Conservation (phyloP, 2,113 vertebrate species). For the Pitta sordida region DNA sequence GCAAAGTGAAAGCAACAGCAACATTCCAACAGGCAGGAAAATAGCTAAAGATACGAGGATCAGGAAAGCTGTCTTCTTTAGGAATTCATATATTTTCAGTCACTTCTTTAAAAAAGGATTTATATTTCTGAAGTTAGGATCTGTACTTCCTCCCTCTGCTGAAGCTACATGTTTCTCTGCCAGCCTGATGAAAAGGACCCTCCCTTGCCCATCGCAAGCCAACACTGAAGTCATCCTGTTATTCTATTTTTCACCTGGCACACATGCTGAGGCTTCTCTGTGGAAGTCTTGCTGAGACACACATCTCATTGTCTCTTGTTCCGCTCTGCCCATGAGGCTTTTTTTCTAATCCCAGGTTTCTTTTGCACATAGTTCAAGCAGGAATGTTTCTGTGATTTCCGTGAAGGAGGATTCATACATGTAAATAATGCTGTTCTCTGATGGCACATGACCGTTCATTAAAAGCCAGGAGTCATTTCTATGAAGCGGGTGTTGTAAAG, state of each 20-base stretch:
- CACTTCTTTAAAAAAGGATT: slow-evolving; percentile 6
- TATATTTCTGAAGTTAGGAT: slow-evolving; percentile 12
- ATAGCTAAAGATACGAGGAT: not conserved
- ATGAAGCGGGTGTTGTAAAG: not conserved
- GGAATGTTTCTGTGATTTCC: not conserved
- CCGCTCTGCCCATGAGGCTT: not conserved
- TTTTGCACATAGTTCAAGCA: not conserved
- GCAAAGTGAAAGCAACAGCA: not conserved
- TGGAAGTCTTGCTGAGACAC: slow-evolving; percentile 25
- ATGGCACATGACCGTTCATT: fast-evolving
- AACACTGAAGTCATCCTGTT: not conserved
- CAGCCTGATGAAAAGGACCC: slow-evolving; percentile 19
- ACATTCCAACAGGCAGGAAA: not conserved
- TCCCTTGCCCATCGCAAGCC: not conserved
- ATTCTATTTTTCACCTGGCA: slow-evolving; percentile 20
- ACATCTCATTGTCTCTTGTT: not conserved
- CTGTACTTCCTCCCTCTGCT: not conserved
- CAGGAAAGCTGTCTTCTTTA: not conserved
- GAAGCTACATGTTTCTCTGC: not conserved
- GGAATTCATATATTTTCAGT: not conserved
- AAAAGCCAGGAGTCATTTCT: not conserved
- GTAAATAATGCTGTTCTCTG: not conserved
- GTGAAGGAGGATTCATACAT: not conserved
- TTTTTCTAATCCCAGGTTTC: not conserved
- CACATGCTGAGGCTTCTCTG: slow-evolving; percentile 25